A percentile compares a stretch with the other conserved stretches of the same genome.
Evolutionary conservation across 2,113 vertebrate genomes (phyloP).

Genomic region (Toxotes chatareus): DNA sequence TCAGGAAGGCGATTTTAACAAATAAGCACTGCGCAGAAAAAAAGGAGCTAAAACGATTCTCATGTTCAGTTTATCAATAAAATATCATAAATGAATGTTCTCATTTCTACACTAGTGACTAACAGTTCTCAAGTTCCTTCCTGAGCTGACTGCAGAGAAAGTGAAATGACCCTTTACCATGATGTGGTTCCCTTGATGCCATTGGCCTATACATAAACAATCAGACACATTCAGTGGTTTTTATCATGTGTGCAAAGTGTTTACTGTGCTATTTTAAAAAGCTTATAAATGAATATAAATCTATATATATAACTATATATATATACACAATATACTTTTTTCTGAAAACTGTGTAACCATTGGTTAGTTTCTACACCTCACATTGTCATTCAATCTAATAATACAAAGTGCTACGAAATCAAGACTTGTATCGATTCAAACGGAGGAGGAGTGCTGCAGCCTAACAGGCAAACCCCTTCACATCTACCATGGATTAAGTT

Average conservation of each 20-base stretch:
- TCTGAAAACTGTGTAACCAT: slow-evolving; percentile 93
- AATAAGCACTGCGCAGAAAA: background rate
- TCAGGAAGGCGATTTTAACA: slow-evolving; percentile 68
- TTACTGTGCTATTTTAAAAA: slow-evolving; percentile 99
- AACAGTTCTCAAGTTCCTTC: slow-evolving; percentile 60
- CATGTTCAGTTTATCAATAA: slow-evolving; percentile 55
- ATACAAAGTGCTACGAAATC: slow-evolving; percentile 78
- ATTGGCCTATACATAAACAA: slow-evolving; percentile 92
- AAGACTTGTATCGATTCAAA: slow-evolving; percentile 65
- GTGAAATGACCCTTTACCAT: slow-evolving; percentile 60
- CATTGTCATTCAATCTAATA: slow-evolving; percentile 78
- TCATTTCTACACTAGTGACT: slow-evolving; percentile 55
- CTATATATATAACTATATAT: slow-evolving; percentile 83
- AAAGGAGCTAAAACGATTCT: slow-evolving; percentile 25
- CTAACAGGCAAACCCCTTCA: slow-evolving; percentile 48
- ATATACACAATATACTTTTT: slow-evolving; percentile 91
- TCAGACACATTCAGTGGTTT: slow-evolving; percentile 99
- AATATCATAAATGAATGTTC: slow-evolving; percentile 65
- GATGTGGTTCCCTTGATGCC: slow-evolving; percentile 75
- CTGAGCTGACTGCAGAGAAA: slow-evolving; percentile 74
- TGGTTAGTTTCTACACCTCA: slow-evolving; percentile 82
- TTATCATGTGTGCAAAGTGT: slow-evolving; percentile 99
- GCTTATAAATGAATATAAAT: slow-evolving; percentile 99
- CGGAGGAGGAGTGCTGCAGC: slow-evolving; percentile 39
- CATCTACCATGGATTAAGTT: slow-evolving; percentile 65